These are phyloP conservation scores for Dexiosoma caninum DNA, from an alignment of 2,888 invertebrate species.

Conservation along the genomic window DNA sequence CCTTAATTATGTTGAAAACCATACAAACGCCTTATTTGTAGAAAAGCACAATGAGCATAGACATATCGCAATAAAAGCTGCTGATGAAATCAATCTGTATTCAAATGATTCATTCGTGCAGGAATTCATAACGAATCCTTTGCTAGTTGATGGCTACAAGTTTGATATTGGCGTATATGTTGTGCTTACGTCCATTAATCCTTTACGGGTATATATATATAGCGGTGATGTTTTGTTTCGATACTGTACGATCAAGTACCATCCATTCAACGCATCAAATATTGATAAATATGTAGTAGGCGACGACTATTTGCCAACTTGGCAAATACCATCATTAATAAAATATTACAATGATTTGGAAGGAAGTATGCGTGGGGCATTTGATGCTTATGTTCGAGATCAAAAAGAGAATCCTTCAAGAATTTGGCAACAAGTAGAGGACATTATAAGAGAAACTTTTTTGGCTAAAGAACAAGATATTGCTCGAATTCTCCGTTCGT, in stretches of 20 bases:
- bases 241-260: constrained; percentile 92
- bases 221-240: constrained; percentile 93
- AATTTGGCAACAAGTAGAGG: constrained; percentile 89
- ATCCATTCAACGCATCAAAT: constrained; percentile 90
- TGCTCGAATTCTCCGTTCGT: constrained; percentile 79
- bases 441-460: constrained; percentile 85
- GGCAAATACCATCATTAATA: constrained; percentile 90
- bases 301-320: constrained; percentile 95
- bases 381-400: constrained; percentile 85
- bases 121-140: constrained; percentile 92
- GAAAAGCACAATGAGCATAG: constrained; percentile 95
- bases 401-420: constrained; percentile 84
- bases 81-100: constrained; percentile 84
- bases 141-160: constrained; percentile 93
- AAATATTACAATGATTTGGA: constrained; percentile 85
- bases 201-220: constrained; percentile 92
- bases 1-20: constrained; percentile 81
- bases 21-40: constrained; percentile 88
- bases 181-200: constrained; percentile 92
- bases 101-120: constrained; percentile 90
- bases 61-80: constrained; percentile 86
- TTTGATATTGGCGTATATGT: constrained; percentile 98
- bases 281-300: constrained; percentile 95
- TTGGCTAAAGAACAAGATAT: constrained; percentile 86
- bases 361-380: constrained; percentile 90